phyloP scores from a whole-genome alignment of 2,113 vertebrate genomes.

The Pseudorasbora parva region DNA sequence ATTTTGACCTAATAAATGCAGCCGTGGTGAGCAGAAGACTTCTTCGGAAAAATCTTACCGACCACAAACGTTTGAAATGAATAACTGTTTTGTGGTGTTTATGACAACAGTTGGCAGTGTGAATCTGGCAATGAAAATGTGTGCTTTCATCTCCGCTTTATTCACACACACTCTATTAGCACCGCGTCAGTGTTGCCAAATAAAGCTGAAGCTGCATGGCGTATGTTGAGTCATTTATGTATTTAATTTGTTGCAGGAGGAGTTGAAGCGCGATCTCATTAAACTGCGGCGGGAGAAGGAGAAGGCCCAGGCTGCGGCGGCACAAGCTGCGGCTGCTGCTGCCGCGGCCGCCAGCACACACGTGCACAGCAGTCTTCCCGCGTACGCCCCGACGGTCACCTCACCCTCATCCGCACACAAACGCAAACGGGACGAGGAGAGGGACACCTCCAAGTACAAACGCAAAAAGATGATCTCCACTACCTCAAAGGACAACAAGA shows the following conservation, averaged over 20 bases:
- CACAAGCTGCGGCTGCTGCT: slow-evolving; percentile 70
- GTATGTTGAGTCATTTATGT: neutral
- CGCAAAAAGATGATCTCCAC: slow-evolving; percentile 98
- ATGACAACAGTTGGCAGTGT: neutral
- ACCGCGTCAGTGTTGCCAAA: neutral
- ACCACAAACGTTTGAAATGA: neutral
- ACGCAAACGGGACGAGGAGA: slow-evolving; percentile 90
- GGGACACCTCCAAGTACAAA: slow-evolving; percentile 85
- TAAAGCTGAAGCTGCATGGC: neutral
- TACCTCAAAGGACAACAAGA: slow-evolving; percentile 97
- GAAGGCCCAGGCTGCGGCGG: slow-evolving; percentile 80
- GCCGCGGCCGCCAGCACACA: slow-evolving; percentile 70
- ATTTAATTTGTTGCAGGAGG: slow-evolving; percentile 80
- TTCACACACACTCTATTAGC: neutral
- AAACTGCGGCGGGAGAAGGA: slow-evolving; percentile 92
- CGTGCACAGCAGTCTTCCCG: slow-evolving; percentile 57
- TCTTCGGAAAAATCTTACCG: no score
- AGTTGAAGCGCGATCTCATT: slow-evolving; percentile 88
- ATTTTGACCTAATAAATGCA: no score
- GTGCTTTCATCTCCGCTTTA: neutral
- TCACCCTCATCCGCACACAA: slow-evolving; percentile 79
- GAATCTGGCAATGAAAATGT: neutral
- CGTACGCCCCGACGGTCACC: slow-evolving; percentile 48
- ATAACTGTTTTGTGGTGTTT: neutral
- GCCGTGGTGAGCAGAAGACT: no score